Evolutionary conservation across 30 jellyfish, hydroid and myxozoan genomes (phyloP), one percentile per base, ranked within the genome.

Genomic region (Rhopilema esculentum): DNA sequence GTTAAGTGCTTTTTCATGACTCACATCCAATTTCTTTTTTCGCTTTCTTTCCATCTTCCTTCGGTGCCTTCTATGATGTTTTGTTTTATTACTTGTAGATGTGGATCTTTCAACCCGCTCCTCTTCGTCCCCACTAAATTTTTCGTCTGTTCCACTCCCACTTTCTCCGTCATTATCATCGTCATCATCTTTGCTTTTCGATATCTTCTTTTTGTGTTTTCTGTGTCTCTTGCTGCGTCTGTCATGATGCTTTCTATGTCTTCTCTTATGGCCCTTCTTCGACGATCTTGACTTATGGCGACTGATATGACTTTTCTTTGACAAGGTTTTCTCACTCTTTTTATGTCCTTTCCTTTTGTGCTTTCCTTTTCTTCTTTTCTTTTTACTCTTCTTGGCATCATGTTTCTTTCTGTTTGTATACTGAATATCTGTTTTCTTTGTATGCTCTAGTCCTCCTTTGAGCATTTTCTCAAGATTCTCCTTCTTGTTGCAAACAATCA

Each of bases 91-190:
- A 8, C 70, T 17, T 25, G 69, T 51, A 2, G 69, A 52, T 1
- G 94, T 85, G 12, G 94, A 85, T 15, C 94, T 70, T 28, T 85
- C 84, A 30, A 85, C 79, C 25, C 94, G 66, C 77, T 85, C 94
- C 77, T 84, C 97, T 21, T 64, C 97, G 24, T 75, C 93, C 8
- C 75, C 94, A 67, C 75, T 71, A 1, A 25, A 25, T 33, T 88
- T 85, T 9, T 80, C 91, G 84, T 76, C 82, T 0, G 89, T 53
- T 4, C 85, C 95, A 66, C 80, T 74, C 0, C 91, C 91, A 20
- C 72, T 93, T 19, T 68, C 80, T 68, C 69, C 81, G 27, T 77
- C 86, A 33, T 69, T 66, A 24, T 80, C 90, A 29, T 83, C 77
- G 33, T 87, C 93, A 49, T 91, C 84, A 32, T 66, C 86, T 22